phyloP scores from a whole-genome alignment of 2,113 vertebrate species.

The Rhabdornis inornatus region DNA sequence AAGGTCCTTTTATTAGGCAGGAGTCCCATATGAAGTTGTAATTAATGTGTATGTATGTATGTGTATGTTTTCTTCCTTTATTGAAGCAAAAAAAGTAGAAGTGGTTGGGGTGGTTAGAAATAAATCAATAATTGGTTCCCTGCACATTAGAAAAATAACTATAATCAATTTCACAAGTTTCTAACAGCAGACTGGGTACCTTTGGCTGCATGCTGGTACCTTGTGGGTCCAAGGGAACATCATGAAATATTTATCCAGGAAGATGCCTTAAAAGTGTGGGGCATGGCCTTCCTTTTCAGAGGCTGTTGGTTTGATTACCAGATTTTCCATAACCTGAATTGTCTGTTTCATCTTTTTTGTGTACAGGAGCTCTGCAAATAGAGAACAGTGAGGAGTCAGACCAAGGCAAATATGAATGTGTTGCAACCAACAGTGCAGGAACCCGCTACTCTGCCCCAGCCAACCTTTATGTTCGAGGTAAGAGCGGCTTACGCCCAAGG shows the following conservation, averaged over 20 bases:
- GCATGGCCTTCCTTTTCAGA: neutral
- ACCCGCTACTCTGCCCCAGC: conserved; percentile 95
- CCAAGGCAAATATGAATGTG: conserved; percentile 98
- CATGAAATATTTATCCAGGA: neutral
- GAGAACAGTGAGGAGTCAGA: conserved; percentile 98
- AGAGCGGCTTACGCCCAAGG: conserved; percentile 63
- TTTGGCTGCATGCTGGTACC: conserved; percentile 31
- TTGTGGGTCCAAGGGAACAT: neutral
- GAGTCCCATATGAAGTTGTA: neutral
- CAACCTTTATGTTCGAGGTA: conserved; percentile 98
- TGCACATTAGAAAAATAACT: neutral
- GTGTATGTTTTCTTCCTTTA: neutral
- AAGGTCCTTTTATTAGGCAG: conserved; percentile 13
- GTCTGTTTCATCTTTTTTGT: conserved; percentile 55
- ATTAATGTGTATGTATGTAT: conserved; percentile 8
- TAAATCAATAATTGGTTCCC: neutral
- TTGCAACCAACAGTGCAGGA: conserved; percentile 93
- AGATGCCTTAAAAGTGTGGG: neutral
- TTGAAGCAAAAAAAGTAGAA: neutral
- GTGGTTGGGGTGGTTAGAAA: neutral
- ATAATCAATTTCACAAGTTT: neutral
- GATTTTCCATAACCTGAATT: conserved; percentile 35
- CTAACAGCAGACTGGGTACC: neutral
- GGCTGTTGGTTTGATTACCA: neutral
- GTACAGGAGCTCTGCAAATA: conserved; percentile 93